Percentiles rank a stretch among this genome's conserved stretches.
phyloP scores from a whole-genome alignment of 2,113 vertebrate species.

The Larimichthys crocea region DNA sequence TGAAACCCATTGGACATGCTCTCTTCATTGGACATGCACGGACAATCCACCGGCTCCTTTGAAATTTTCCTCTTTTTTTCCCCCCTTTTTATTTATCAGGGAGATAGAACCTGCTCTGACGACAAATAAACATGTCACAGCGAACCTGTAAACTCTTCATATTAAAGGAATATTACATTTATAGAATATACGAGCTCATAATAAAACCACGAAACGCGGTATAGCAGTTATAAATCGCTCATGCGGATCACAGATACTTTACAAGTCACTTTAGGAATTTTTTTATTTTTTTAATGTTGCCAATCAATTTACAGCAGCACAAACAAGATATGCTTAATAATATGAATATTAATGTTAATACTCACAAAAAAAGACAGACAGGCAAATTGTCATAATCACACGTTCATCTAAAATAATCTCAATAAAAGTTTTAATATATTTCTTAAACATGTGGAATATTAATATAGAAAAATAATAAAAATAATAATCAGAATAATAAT shows the following conservation, averaged over 20 bases:
- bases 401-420: background rate
- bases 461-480: background rate
- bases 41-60: conserved; percentile 13
- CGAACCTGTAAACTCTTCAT: background rate
- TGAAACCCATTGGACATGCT: conserved; percentile 87
- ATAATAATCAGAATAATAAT: background rate
- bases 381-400: background rate
- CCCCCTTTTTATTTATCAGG: background rate
- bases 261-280: background rate
- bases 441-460: background rate
- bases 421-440: background rate
- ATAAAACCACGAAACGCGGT: background rate
- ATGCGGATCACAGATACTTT: background rate
- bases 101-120: background rate
- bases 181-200: background rate
- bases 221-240: background rate
- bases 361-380: background rate
- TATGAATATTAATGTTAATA: background rate
- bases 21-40: conserved; percentile 52
- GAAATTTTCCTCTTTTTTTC: background rate
- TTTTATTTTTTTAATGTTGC: background rate
- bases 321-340: background rate
- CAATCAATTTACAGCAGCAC: background rate
- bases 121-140: background rate
- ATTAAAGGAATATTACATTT: background rate